Evolutionary conservation across 2,797 vertebrate genomes (phyloP).

Genomic region (Periophthalmus magnuspinnatus): DNA sequence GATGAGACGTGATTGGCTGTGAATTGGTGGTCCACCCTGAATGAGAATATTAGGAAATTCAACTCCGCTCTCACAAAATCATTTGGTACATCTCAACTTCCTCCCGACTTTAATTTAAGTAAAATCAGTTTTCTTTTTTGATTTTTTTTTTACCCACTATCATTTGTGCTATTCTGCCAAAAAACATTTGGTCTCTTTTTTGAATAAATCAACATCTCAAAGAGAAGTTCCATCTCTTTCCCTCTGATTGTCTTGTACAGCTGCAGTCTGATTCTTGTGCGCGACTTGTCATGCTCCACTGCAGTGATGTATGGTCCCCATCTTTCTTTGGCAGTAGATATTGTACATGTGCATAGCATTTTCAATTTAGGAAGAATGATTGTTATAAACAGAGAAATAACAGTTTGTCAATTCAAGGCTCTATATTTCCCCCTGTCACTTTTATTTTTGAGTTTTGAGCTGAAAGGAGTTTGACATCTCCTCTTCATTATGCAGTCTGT

Average conservation of each 20-base stretch:
- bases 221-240: neutral
- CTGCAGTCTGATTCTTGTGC: conserved; percentile 11
- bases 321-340: conserved; percentile 34
- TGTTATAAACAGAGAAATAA: conserved; percentile 43
- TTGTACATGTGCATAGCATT: conserved; percentile 3
- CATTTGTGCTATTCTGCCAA: neutral
- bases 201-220: conserved; percentile 1
- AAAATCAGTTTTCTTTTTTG: neutral
- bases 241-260: neutral
- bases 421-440: conserved; percentile 20
- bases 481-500: conserved; percentile 54
- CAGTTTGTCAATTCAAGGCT: conserved; percentile 48
- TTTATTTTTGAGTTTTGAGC: conserved; percentile 18
- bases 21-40: too few species aligned
- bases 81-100: too few species aligned
- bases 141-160: neutral
- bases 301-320: conserved; percentile 31
- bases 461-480: conserved; percentile 34
- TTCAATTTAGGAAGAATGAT: conserved; percentile 13
- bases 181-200: neutral
- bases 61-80: too few species aligned
- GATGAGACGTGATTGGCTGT: too few species aligned
- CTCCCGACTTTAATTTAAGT: too few species aligned
- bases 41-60: too few species aligned
- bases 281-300: conserved; percentile 32